These are phyloP conservation scores for Gulo gulo DNA, from an alignment of 2,113 vertebrate species.

Conservation along the genomic window DNA sequence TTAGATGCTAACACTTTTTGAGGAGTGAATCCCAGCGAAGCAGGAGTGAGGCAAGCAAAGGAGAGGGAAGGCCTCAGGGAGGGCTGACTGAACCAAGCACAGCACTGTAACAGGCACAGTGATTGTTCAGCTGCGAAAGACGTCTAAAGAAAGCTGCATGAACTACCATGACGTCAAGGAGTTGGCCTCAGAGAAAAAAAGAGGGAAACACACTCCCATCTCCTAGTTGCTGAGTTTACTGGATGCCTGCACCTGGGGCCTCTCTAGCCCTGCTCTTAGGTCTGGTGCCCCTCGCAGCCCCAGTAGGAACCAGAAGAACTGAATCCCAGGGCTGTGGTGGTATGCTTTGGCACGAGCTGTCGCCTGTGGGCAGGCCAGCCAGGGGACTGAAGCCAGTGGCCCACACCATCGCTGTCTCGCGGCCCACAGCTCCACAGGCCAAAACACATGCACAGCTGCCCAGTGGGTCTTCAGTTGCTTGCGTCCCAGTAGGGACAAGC, in stretches of 20 bases:
- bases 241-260: neutral
- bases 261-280: neutral
- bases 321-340: neutral
- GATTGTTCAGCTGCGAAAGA: neutral
- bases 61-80: neutral
- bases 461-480: neutral
- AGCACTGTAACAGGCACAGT: neutral
- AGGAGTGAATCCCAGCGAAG: neutral
- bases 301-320: neutral
- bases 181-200: neutral
- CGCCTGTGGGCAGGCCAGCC: neutral
- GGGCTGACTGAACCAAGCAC: neutral
- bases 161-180: neutral
- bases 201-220: neutral
- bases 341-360: rapidly evolving
- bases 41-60: neutral
- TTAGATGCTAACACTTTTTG: neutral
- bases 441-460: neutral
- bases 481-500: neutral
- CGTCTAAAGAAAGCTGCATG: neutral
- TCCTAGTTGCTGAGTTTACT: neutral
- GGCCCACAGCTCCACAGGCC: neutral
- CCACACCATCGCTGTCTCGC: neutral
- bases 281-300: rapidly evolving
- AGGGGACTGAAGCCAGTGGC: neutral